Evolutionary conservation across 2,888 invertebrate genomes (phyloP), one percentile per base, ranked within the genome.

Genomic region (Caenorhabditis drosophilae): DNA sequence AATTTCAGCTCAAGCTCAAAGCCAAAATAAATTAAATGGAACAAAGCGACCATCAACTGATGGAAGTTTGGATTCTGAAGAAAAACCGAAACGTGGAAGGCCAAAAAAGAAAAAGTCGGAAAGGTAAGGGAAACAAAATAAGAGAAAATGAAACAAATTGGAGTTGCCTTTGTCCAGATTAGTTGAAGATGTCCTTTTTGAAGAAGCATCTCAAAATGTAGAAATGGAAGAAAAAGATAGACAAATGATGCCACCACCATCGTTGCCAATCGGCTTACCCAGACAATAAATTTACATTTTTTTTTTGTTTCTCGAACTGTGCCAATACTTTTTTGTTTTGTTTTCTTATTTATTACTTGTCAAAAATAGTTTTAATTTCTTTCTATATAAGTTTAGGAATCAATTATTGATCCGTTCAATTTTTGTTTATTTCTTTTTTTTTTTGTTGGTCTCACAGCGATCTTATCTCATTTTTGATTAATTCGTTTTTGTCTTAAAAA

Each of bases 241-340:
- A 12, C 70, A 70, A 27, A 38, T 77, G 56, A 77, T 77, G 77
- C 77, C 77, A 1, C 77, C 77, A n/a, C 77, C 77, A 11, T 59
- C 72, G 15, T 56, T 76, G 25, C 75, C 75, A 4, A 60, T 72
- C 18, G 67, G 63, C 27, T 51, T 63, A 18, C 49, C 54, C n/a
- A 40, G 7, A 31, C 6, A 31, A 31, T 31, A 20, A 40, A 22
- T 18, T 56, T 25, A 56, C 38, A 22, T 25, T 15, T 44, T 40
- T 45, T 49, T 31, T 23, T 40, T 54, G 41, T 40, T 61, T 47
- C 55, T n/a, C n/a, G n/a, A n/a, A n/a, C n/a, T n/a, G n/a, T n/a
- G n/a, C n/a, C n/a, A n/a, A n/a, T n/a, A n/a, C 35, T 16, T n/a
- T 18, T 27, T 27, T 12, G n/a, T 25, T 26, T 27, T 35, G 7